Conservation (phyloP, 2,888 invertebrate species). For the Griposia aprilina region DNA sequence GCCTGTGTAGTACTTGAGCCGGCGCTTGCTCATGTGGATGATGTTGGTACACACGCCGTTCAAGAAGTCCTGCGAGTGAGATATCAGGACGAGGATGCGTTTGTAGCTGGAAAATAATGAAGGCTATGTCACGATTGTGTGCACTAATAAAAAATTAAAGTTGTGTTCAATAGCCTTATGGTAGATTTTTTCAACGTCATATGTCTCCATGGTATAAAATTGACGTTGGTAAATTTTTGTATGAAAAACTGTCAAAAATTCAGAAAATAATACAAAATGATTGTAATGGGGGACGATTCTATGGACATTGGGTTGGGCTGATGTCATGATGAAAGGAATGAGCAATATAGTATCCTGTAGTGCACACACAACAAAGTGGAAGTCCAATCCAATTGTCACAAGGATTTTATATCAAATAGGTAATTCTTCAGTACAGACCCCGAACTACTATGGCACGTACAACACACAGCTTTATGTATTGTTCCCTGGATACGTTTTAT, state of each 20-base stretch:
- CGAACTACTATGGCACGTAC: not conserved
- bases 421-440: not conserved
- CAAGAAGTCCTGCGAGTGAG: slow-evolving; percentile 99
- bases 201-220: not conserved
- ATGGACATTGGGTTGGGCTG: not conserved
- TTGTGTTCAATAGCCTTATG: not conserved
- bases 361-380: too few species aligned
- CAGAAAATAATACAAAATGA: not conserved
- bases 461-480: not conserved
- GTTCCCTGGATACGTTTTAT: not conserved
- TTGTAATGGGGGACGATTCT: not conserved
- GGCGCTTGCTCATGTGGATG: slow-evolving; percentile 97
- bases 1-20: slow-evolving; percentile 98
- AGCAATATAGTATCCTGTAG: too few species aligned
- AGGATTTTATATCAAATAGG: not conserved
- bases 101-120: slow-evolving; percentile 93
- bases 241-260: not conserved
- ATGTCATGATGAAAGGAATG: not conserved
- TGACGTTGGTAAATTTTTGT: not conserved
- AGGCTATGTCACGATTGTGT: slow-evolving; percentile 6
- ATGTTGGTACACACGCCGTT: slow-evolving; percentile 99
- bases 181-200: not conserved
- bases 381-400: too few species aligned
- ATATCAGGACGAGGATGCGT: slow-evolving; percentile 98
- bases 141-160: not conserved